phyloP scores from a whole-genome alignment of 2,888 invertebrate species.

The Eretmocerus hayati region DNA sequence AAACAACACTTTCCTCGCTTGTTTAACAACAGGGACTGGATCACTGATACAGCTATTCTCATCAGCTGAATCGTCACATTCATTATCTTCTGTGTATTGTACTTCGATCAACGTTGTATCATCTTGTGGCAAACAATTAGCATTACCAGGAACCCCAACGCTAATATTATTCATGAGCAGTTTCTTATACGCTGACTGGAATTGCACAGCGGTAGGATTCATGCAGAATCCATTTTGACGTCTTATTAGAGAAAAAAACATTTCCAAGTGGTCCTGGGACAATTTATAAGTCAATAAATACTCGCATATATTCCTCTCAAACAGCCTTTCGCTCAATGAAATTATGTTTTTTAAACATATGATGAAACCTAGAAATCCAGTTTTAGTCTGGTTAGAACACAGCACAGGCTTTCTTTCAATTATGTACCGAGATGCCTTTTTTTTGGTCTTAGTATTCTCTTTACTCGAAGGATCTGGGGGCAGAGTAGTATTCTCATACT shows the following conservation, averaged over 20 bases:
- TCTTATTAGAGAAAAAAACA: constrained; percentile 15
- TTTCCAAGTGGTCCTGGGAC: constrained; percentile 19
- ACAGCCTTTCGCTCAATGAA: constrained; percentile 5
- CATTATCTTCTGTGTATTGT: too few species aligned
- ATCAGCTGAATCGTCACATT: too few species aligned
- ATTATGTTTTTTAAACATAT: constrained; percentile 14
- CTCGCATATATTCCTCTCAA: constrained; percentile 7
- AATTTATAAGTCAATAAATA: constrained; percentile 15
- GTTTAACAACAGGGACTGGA: too few species aligned
- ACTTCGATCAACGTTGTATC: constrained; percentile 6
- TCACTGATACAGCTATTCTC: too few species aligned
- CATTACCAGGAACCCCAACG: constrained; percentile 8
- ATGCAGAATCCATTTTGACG: constrained; percentile 14
- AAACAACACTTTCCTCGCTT: too few species aligned
- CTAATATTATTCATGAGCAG: constrained; percentile 10
- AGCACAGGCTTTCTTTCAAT: constrained; percentile 6
- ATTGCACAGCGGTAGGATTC: constrained; percentile 14
- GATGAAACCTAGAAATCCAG: constrained; percentile 16
- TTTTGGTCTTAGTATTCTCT: background rate
- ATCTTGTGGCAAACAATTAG: constrained; percentile 14
- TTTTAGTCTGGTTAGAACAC: background rate
- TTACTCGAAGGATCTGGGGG: background rate
- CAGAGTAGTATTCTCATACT: background rate
- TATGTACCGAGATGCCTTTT: background rate
- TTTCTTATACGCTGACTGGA: constrained; percentile 19